These are phyloP conservation scores for Brachionus koreanus DNA, from an alignment of 1,140 invertebrate species.

Conservation along the genomic window DNA sequence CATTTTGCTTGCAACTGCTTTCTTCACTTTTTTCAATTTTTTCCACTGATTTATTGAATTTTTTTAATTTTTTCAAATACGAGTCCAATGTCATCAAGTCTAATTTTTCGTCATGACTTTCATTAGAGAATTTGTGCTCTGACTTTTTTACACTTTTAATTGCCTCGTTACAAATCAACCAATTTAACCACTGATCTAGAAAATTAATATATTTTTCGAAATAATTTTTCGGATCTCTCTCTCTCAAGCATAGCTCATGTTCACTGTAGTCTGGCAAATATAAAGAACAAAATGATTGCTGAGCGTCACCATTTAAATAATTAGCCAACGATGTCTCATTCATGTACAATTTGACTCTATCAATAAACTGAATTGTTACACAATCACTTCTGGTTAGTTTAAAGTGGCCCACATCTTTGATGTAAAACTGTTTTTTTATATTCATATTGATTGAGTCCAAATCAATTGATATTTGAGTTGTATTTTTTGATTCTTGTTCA, in stretches of 20 bases:
- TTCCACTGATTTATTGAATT: neutral
- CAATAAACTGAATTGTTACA: constrained; percentile 9
- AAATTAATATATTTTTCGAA: constrained; percentile 31
- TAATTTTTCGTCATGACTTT: neutral
- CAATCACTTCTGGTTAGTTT: neutral
- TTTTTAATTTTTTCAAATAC: neutral
- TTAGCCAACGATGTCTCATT: neutral
- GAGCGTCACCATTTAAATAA: neutral
- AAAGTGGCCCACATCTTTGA: constrained; percentile 38
- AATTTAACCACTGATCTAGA: constrained; percentile 35
- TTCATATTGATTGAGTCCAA: neutral
- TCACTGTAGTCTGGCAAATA: constrained; percentile 38
- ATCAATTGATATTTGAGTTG: neutral
- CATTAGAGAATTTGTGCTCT: neutral
- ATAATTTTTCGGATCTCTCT: neutral
- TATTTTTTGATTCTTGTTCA: neutral
- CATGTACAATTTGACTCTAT: constrained; percentile 30
- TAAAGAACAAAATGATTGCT: neutral
- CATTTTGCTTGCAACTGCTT: neutral
- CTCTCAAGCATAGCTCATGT: constrained; percentile 18
- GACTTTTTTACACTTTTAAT: neutral
- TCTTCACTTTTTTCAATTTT: neutral
- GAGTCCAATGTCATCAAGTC: neutral
- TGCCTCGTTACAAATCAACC: neutral
- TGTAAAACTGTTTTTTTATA: constrained; percentile 20